Base-by-base conservation (phyloP, 1,140 invertebrate genomes). In the Phymorhynchus buccinoides region DNA sequence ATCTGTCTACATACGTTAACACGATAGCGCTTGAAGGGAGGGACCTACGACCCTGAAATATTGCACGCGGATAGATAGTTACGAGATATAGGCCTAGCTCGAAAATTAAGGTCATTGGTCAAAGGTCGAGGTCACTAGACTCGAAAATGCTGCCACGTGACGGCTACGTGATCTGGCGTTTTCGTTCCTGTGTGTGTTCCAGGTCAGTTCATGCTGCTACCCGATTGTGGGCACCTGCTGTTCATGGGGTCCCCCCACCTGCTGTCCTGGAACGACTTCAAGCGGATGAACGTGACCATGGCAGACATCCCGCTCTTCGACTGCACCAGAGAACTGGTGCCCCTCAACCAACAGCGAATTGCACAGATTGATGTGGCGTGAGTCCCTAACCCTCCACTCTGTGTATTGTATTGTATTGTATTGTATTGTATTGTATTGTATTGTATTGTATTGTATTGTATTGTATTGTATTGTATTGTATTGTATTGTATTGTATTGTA, bases 211-310 rank as follows among this genome's bases (percentile, higher is more conserved):
- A 88, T 93, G n/a, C 89, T 87, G 86, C 86, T 94, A 27, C 88
- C 91, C 32, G 88, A 93, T 41, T 90, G 89, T n/a, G 84, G 91
- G 62, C 91, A 91, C 83, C 90, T 94, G 87, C 87, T 94, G 18
- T 94, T 92, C 85, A 92, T 94, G 79, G 92, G 93, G 52, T 94
- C 93, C 7, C 89, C 93, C 9, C 91, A 93, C 84, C 88, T 94
- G 42, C 89, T 90, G 41, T 90, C 90, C 85, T 88, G 92, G 16
- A 90, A 89, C 39, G 91, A 93, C 79, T 87, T 93, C 85, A 87
- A 89, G 86, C 89, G 92, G 30, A 88, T 89, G 83, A 91, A 91
- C 27, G 84, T 93, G 0, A 92, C 85, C 78, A 84, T 93, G 6
- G 90, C 90, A 0, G 92, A 93, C 77, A 92, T 93, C 30, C 92